Evolutionary conservation across 2,888 invertebrate genomes (phyloP).

Genomic region (Margaritifera margaritifera): DNA sequence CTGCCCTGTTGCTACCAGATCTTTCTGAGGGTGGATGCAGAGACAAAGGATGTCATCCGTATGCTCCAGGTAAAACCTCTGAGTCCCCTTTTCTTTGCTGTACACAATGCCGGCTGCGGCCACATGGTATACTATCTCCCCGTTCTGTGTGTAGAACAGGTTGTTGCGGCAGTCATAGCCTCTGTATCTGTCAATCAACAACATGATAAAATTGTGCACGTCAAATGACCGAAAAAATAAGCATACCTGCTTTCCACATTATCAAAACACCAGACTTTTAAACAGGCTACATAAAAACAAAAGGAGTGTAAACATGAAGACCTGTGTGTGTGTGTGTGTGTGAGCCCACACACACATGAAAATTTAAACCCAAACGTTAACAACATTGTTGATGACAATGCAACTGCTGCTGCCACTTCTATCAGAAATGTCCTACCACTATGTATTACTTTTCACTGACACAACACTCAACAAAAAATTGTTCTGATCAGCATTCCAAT

Average conservation of each 20-base stretch:
- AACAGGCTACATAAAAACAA: too few relatives aligned
- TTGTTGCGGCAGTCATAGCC: slow-evolving; percentile 74
- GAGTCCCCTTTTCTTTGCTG: slow-evolving; percentile 66
- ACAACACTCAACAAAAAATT: too few relatives aligned
- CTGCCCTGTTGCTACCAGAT: slow-evolving; percentile 74
- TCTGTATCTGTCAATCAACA: slow-evolving; percentile 68
- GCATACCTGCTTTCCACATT: not conserved
- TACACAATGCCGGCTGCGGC: slow-evolving; percentile 73
- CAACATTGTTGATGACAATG: too few relatives aligned
- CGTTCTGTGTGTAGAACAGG: slow-evolving; percentile 71
- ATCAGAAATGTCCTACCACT: too few relatives aligned
- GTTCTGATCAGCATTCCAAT: too few relatives aligned
- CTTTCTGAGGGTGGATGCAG: slow-evolving; percentile 72
- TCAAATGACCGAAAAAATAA: not conserved
- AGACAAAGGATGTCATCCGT: slow-evolving; percentile 74
- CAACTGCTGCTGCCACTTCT: too few relatives aligned
- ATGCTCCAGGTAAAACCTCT: slow-evolving; percentile 73
- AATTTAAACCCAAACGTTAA: too few relatives aligned
- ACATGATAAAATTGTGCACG: not conserved
- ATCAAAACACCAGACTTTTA: too few relatives aligned
- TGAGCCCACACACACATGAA: too few relatives aligned
- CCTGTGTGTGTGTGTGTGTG: too few relatives aligned
- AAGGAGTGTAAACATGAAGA: too few relatives aligned
- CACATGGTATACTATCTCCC: slow-evolving; percentile 73
- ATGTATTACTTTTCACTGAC: too few relatives aligned